Percentiles rank a stretch among this genome's conserved stretches.
phyloP scores from a whole-genome alignment of 2,888 invertebrate species.

The Hemithea aestivaria region DNA sequence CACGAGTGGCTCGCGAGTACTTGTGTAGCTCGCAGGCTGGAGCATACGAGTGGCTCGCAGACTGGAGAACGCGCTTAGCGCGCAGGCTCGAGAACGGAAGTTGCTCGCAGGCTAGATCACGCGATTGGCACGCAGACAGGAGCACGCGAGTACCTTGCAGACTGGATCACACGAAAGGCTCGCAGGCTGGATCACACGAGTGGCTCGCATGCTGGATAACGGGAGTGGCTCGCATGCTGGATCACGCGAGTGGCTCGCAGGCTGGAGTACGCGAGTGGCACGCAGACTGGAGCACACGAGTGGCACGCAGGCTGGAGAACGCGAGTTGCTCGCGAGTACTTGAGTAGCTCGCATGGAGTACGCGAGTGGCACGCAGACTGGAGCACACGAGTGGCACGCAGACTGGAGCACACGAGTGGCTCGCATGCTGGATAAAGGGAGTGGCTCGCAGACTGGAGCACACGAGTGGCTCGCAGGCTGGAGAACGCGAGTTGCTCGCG shows the following conservation, averaged over 20 bases:
- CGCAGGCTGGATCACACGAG: too few species aligned
- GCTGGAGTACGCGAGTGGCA: too few species aligned
- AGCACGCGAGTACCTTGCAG: not conserved
- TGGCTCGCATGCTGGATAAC: too few species aligned
- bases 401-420: not conserved
- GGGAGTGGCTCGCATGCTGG: too few species aligned
- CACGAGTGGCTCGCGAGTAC: slow-evolving; percentile 7
- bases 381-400: not conserved
- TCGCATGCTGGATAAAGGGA: too few species aligned
- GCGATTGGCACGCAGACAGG: not conserved
- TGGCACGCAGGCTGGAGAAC: too few species aligned
- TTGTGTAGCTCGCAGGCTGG: not conserved
- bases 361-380: not conserved
- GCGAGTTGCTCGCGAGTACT: not conserved
- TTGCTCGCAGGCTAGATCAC: too few species aligned
- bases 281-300: not conserved
- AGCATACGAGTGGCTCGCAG: too few species aligned
- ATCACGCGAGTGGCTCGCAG: too few species aligned
- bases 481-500: not conserved
- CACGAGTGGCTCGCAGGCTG: not conserved
- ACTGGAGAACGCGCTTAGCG: not conserved
- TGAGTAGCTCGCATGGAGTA: not conserved
- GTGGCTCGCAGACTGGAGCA: slow-evolving; percentile 3
- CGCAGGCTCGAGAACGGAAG: not conserved
- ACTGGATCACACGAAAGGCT: too few species aligned